Percentiles rank a stretch among this genome's conserved stretches.
These are phyloP conservation scores for Meghimatium bilineatum DNA, from an alignment of 2,888 invertebrate genomes.

Conservation along the genomic window DNA sequence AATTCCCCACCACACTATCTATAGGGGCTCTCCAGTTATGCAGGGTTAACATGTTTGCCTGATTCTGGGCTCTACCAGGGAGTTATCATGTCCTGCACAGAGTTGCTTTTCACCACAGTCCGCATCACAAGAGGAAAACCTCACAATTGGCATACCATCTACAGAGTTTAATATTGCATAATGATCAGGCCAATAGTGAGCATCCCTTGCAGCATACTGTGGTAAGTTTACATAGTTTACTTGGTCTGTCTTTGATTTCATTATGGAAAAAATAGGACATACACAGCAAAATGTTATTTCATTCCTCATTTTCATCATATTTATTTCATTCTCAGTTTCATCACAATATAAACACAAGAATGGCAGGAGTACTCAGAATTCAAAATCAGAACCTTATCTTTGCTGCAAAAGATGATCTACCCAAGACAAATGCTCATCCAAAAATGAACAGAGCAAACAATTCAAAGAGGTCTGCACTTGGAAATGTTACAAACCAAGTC, in stretches of 20 bases:
- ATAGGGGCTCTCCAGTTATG: too few species aligned
- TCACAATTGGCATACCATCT: too few species aligned
- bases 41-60: too few species aligned
- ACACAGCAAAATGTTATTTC: too few species aligned
- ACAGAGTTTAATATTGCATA: too few species aligned
- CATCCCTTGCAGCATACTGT: background rate
- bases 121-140: too few species aligned
- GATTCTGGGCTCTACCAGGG: too few species aligned
- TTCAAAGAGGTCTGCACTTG: conserved; percentile 65
- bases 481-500: conserved; percentile 72
- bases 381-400: background rate
- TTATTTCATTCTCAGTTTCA: background rate
- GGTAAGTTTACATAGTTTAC: background rate
- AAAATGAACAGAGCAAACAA: conserved; percentile 16
- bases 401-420: background rate
- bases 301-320: too few species aligned
- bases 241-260: background rate
- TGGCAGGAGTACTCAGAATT: conserved; percentile 7
- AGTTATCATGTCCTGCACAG: too few species aligned
- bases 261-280: background rate
- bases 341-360: background rate
- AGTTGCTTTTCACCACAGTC: too few species aligned
- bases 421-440: conserved; percentile 41
- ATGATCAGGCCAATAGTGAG: background rate
- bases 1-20: too few species aligned